Conservation (phyloP, 1,140 invertebrate species). For the Mizuhopecten yessoensis region DNA sequence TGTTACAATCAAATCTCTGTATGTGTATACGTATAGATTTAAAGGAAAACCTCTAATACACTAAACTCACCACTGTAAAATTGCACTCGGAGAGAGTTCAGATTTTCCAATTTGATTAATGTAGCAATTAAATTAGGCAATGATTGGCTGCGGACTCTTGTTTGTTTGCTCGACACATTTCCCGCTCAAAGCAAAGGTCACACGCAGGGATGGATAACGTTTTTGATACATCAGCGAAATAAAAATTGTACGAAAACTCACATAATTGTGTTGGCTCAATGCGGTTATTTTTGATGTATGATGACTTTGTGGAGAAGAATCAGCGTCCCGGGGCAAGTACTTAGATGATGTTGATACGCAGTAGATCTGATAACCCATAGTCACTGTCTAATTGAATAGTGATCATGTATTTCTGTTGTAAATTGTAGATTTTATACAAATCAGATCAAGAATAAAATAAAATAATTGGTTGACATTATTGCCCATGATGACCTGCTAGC, state of each 20-base stretch:
- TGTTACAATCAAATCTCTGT: too few relatives aligned
- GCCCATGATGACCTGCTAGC: too few relatives aligned
- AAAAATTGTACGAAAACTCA: background rate
- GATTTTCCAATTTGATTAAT: conserved; percentile 36
- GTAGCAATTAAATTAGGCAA: background rate
- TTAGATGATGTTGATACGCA: too few relatives aligned
- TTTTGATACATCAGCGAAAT: background rate
- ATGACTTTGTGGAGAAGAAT: background rate
- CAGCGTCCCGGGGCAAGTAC: too few relatives aligned
- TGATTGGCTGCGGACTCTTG: background rate
- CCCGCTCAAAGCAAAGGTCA: conserved; percentile 2
- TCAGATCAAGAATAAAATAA: too few relatives aligned
- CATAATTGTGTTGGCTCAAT: background rate
- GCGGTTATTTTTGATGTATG: background rate
- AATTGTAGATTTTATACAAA: too few relatives aligned
- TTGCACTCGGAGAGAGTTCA: background rate
- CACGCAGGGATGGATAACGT: background rate
- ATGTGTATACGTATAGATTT: too few relatives aligned
- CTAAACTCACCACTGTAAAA: background rate
- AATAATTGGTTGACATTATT: too few relatives aligned
- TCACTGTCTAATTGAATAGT: too few relatives aligned
- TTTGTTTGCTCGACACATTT: conserved; percentile 31
- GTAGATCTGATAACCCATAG: too few relatives aligned
- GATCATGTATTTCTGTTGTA: too few relatives aligned
- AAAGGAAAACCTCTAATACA: background rate